These are phyloP conservation scores for Hormaphis cornu DNA, from an alignment of 1,140 invertebrate species.

Conservation along the genomic window DNA sequence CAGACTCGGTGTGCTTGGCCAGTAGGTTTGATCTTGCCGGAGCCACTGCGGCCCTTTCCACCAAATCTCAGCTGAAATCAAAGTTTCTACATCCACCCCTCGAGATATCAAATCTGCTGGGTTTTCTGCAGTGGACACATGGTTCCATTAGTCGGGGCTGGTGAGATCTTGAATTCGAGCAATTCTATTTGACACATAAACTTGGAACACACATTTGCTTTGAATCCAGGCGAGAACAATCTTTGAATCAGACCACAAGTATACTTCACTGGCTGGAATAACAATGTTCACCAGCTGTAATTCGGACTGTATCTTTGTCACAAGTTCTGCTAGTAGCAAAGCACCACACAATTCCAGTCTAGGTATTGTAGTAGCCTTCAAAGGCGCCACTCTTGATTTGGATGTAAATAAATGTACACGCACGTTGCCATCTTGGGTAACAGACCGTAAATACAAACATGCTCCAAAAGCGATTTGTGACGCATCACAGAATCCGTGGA, in stretches of 20 bases:
- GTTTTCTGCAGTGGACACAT: neutral
- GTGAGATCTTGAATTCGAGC: neutral
- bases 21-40: neutral
- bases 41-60: neutral
- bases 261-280: neutral
- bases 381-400: conserved; percentile 41
- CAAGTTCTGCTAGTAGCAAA: conserved; percentile 36
- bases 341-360: conserved; percentile 42
- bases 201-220: neutral
- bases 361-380: conserved; percentile 40
- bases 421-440: neutral
- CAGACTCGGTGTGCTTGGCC: neutral
- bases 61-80: neutral
- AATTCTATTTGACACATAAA: conserved; percentile 31
- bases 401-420: conserved; percentile 37
- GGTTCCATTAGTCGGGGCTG: neutral
- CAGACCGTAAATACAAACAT: conserved; percentile 17
- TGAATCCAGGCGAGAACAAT: neutral
- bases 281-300: neutral
- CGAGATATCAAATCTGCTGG: neutral
- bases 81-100: neutral
- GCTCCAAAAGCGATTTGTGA: conserved; percentile 28
- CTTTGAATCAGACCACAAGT: neutral
- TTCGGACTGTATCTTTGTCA: neutral
- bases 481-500: conserved; percentile 32